Conservation (phyloP, 2,888 invertebrate species). For the Minunthozetes semirufus region DNA sequence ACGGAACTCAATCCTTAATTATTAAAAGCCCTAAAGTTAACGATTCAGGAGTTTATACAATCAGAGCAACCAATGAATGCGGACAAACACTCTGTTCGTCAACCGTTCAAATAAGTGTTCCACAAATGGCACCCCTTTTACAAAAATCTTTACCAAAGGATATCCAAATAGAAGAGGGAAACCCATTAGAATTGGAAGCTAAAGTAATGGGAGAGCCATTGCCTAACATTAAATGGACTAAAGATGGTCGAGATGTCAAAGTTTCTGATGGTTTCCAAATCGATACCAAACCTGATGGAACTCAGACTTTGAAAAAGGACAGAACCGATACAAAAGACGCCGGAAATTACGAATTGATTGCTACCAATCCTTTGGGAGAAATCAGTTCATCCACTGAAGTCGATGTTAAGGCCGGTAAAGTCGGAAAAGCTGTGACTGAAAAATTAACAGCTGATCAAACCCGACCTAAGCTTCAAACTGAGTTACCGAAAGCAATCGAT, state of each 20-base stretch:
- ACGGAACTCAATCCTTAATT: conserved; percentile 13
- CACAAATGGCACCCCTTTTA: conserved; percentile 26
- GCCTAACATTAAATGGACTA: conserved; percentile 74
- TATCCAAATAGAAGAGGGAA: conserved; percentile 63
- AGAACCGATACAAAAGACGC: conserved; percentile 62
- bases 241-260: conserved; percentile 16
- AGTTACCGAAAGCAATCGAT: conserved; percentile 9
- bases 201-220: conserved; percentile 77
- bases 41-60: conserved; percentile 37
- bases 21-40: conserved; percentile 14
- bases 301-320: conserved; percentile 57
- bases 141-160: conserved; percentile 44
- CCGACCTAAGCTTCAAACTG: neutral
- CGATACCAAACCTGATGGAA: conserved; percentile 63
- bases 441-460: neutral
- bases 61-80: conserved; percentile 33
- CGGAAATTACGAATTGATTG: conserved; percentile 67
- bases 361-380: conserved; percentile 27
- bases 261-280: conserved; percentile 50
- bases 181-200: conserved; percentile 71
- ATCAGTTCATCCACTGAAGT: conserved; percentile 43
- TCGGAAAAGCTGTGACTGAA: no score
- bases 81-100: conserved; percentile 35
- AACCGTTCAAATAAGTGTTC: conserved; percentile 28
- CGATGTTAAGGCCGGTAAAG: conserved; percentile 57